Evolutionary conservation across 2,888 invertebrate genomes (phyloP), one percentile per base, ranked within the genome.

Genomic region (Platycheirus rosarum): DNA sequence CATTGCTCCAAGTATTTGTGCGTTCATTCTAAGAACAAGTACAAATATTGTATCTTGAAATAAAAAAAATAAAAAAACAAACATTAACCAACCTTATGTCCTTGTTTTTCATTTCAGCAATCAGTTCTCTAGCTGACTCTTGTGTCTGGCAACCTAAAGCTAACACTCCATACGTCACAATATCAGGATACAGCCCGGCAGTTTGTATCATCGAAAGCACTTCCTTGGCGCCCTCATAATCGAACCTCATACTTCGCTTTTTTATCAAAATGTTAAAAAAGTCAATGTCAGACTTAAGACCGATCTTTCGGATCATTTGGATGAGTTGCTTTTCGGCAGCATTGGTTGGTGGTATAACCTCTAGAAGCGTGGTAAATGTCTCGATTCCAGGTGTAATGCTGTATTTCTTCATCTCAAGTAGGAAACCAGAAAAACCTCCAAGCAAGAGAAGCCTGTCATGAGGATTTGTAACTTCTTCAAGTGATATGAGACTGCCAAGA

Each of bases 211-310:
- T 89, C 11, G 91, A 86, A 63, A 92, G 89, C 0, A 95, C 93
- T 85, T 92, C 92, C 91, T 93, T 93, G 11, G 96, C 97, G 85
- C 92, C 92, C 62, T 93, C 91, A 88, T 94, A 94, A 88, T 96
- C 94, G 71, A 89, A 91, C 85, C 96, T 91, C 87, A 94, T 91
- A 87, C 94, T 94, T 73, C 96, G 92, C 88, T 94, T 96, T 87
- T 95, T 96, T 63, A 98, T 97, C 8, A 98, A 91, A 91, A 95
- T 93, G 89, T 97, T 98, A 87, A 94, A 97, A 89, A 97, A 97
- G 88, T 94, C 94, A 69, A 95, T 93, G 90, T 98, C 97, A 1
- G 94, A 92, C 85, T 92, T 92, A 0, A 96, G 88, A 8, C 93
- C 91, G 44, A 90, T 90, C 76, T 90, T 89, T 70, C 93, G 92